These are phyloP conservation scores for Leptoclinus maculatus DNA, from an alignment of 2,797 vertebrate genomes.

Conservation along the genomic window DNA sequence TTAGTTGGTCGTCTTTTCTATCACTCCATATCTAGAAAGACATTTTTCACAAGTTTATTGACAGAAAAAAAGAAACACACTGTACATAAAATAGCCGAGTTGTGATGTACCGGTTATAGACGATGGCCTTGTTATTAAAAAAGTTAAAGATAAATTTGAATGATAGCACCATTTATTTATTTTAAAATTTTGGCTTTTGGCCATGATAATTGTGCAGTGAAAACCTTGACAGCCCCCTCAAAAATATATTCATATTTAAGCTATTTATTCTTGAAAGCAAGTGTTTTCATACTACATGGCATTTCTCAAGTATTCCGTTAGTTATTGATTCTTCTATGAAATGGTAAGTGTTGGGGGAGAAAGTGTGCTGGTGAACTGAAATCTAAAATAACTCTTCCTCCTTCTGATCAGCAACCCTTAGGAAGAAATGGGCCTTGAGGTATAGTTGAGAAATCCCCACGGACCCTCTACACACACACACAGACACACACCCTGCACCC, in stretches of 20 bases:
- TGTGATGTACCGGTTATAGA: not conserved
- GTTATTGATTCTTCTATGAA: not conserved
- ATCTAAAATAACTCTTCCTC: constrained; percentile 5
- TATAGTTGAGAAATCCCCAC: constrained; percentile 5
- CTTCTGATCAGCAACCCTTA: not conserved
- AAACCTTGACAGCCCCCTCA: not conserved
- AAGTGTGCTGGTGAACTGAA: not conserved
- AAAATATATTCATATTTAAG: not conserved
- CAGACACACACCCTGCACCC: constrained; percentile 17
- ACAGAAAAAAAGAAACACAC: not conserved
- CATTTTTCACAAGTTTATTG: not conserved
- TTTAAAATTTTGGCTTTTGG: not conserved
- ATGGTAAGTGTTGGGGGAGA: not conserved
- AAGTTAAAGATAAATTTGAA: not conserved
- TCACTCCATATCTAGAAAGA: not conserved
- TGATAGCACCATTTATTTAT: not conserved
- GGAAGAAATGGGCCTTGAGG: constrained; percentile 21
- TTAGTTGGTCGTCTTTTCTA: not conserved
- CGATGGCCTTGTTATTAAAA: not conserved
- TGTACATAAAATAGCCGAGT: not conserved
- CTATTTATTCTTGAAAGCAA: not conserved
- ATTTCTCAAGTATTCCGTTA: not conserved
- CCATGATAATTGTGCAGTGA: not conserved
- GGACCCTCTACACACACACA: not conserved
- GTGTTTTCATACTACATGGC: not conserved